Evolutionary conservation across 92 coral and sea anemone species (phyloP).

Genomic region (Zoanthus gigantus): DNA sequence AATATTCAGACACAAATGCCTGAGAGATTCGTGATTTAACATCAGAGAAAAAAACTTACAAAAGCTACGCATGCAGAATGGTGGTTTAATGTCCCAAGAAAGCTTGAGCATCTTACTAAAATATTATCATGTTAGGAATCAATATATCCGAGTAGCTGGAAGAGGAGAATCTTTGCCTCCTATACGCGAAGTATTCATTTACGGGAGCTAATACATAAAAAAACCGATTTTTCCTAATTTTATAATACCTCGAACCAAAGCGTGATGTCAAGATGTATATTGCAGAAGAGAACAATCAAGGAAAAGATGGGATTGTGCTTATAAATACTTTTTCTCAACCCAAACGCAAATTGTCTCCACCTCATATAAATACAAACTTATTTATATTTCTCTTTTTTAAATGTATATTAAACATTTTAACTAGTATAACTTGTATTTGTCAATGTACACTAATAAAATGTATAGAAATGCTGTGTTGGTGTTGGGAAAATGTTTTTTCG

Average conservation of each 20-base stretch:
- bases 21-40: too few relatives aligned
- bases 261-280: background rate
- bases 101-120: conserved; percentile 9
- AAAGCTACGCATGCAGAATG: background rate
- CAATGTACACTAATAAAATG: too few relatives aligned
- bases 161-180: background rate
- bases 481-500: too few relatives aligned
- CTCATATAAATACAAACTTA: background rate
- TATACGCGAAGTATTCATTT: conserved; percentile 1
- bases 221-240: background rate
- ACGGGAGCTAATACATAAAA: background rate
- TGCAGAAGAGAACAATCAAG: background rate
- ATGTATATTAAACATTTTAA: background rate
- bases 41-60: too few relatives aligned
- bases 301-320: conserved; percentile 6
- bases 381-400: background rate
- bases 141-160: background rate
- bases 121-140: conserved; percentile 19
- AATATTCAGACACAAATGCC: too few relatives aligned
- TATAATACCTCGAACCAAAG: background rate
- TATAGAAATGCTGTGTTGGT: too few relatives aligned
- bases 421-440: background rate
- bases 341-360: background rate
- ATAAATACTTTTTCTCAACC: background rate
- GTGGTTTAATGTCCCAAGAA: background rate